Evolutionary conservation across 2,113 vertebrate genomes (phyloP), one percentile per base, ranked within the genome.

Genomic region (Pteruthius melanotis): DNA sequence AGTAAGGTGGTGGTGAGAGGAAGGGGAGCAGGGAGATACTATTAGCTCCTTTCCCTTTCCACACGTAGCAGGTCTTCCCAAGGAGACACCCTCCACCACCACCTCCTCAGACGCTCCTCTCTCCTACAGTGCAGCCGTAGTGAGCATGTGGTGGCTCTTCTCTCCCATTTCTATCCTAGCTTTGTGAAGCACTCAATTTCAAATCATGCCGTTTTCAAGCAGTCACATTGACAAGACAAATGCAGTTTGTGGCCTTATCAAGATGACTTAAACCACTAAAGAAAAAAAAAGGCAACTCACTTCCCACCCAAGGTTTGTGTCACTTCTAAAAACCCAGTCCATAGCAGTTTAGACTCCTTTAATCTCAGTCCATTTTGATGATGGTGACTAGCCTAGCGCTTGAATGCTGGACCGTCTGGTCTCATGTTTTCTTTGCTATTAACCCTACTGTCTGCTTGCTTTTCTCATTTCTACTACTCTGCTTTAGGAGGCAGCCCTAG

Each of bases 181-280:
- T 53, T 54, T 87, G 89, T 31, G 40, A 96, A 96, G 44, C 50
- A 30, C 53, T 83, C 37, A 4, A 35, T 76, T 78, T 56, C 63
- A 63, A 11, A 82, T 82, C 57, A 47, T 56, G 80, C 42, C 0
- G 0, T 91, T 93, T 91, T 65, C 77, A 95, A 81, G 68, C 83
- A 82, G 80, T 91, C 84, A 93, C 53, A 49, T 39, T 49, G 65
- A 93, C 80, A 81, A 92, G 88, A 94, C 57, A 92, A 91, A 87
- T 87, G 85, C 87, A 91, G 90, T 95, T 96, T 90, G 97, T 97
- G 97, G 97, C 97, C 97, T 97, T 97, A 97, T 69, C 78, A 30
- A 92, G 82, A 95, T 78, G 60, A 94, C 72, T 93, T 91, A 89
- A 92, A 94, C 72, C 79, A 64, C 82, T 90, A 42, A 42, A 90